These are phyloP conservation scores for Heterodera carotae DNA, from an alignment of 1,140 invertebrate genomes.

Conservation along the genomic window DNA sequence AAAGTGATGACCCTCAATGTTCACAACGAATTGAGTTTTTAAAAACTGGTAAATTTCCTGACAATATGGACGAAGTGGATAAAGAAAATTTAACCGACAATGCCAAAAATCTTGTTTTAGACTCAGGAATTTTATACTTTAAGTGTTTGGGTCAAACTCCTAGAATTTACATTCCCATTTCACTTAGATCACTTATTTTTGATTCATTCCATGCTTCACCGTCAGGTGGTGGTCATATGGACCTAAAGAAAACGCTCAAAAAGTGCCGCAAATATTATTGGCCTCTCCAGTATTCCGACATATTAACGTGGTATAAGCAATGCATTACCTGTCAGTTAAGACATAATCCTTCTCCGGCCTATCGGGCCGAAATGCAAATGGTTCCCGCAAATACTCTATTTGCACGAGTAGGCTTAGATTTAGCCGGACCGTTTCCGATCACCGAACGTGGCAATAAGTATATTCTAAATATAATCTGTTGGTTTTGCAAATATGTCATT, in stretches of 20 bases:
- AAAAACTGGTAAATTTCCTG: constrained; percentile 3
- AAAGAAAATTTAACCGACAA: constrained; percentile 11
- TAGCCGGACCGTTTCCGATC: constrained; percentile 28
- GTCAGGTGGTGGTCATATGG: constrained; percentile 31
- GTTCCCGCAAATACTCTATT: constrained; percentile 14
- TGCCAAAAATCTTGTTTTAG: background rate
- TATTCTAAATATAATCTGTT: constrained; percentile 33
- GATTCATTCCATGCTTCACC: constrained; percentile 9
- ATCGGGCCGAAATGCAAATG: constrained; percentile 11
- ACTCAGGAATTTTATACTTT: constrained; percentile 35
- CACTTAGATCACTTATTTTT: constrained; percentile 21
- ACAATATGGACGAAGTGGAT: constrained; percentile 12
- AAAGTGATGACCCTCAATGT: background rate
- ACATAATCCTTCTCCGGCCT: constrained; percentile 15
- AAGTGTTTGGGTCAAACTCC: constrained; percentile 34
- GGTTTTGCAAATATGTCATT: constrained; percentile 30
- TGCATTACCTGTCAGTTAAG: constrained; percentile 29
- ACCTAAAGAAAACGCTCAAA: constrained; percentile 14
- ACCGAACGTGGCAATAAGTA: constrained; percentile 21
- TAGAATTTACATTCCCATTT: constrained; percentile 9
- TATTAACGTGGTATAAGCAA: constrained; percentile 9
- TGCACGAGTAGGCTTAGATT: background rate
- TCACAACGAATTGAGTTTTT: background rate
- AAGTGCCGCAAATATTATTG: constrained; percentile 26
- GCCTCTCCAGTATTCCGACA: background rate